These are phyloP conservation scores for Acanthornis magna DNA, from an alignment of 2,797 vertebrate genomes.

Conservation along the genomic window DNA sequence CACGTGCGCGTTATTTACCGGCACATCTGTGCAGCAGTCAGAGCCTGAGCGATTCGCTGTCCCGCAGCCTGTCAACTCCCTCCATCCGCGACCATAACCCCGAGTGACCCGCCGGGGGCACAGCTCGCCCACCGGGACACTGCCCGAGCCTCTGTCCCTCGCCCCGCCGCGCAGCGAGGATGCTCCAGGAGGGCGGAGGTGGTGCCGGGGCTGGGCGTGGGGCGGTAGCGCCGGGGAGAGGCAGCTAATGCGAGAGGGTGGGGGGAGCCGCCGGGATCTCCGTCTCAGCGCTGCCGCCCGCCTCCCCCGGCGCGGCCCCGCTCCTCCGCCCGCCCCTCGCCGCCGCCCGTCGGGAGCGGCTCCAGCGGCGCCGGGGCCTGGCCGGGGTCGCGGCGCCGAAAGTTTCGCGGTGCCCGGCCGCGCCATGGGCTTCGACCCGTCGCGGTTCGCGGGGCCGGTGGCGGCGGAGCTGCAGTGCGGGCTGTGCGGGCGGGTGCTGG, in stretches of 20 bases:
- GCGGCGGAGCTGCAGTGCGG: conserved; percentile 36
- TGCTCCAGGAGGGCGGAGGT: neutral
- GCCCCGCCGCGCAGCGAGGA: neutral
- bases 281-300: neutral
- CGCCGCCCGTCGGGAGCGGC: neutral
- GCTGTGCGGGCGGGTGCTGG: conserved; percentile 42
- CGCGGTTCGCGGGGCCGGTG: conserved; percentile 33
- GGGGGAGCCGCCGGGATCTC: conserved; percentile 13
- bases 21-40: neutral
- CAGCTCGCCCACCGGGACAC: neutral
- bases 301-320: conserved; percentile 12
- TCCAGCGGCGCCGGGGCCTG: neutral
- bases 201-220: neutral
- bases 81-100: neutral
- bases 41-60: neutral
- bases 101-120: neutral
- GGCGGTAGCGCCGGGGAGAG: neutral
- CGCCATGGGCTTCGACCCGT: conserved; percentile 41
- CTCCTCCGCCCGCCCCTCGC: neutral
- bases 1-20: neutral
- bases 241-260: neutral
- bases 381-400: neutral
- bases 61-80: neutral
- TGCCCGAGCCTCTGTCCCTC: accelerated
- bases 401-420: neutral